Evolutionary conservation across 2,797 vertebrate genomes (phyloP).

Genomic region (Rhinichthys osculus): DNA sequence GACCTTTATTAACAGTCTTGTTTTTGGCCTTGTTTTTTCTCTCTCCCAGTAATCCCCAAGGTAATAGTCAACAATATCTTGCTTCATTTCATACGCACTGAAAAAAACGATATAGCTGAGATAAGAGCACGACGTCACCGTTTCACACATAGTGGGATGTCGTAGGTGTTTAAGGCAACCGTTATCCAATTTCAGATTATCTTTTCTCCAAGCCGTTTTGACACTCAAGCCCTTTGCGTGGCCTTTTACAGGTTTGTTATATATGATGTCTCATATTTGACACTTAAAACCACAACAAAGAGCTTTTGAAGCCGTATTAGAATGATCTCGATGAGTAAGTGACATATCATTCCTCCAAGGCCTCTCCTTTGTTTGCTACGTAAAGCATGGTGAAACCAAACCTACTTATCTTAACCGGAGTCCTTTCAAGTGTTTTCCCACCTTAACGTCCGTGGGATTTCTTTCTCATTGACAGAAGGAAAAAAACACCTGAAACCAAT

Average conservation of each 20-base stretch:
- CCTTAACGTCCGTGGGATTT: neutral
- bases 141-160: neutral
- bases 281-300: constrained; percentile 42
- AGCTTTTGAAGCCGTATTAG: constrained; percentile 19
- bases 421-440: constrained; percentile 34
- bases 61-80: neutral
- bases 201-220: neutral
- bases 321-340: constrained; percentile 47
- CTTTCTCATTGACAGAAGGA: neutral
- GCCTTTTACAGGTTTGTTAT: constrained; percentile 31
- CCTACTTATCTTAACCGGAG: neutral
- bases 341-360: constrained; percentile 32
- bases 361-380: constrained; percentile 39
- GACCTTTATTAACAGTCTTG: neutral
- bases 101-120: neutral
- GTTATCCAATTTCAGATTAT: constrained; percentile 41
- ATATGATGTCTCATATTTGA: constrained; percentile 44
- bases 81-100: neutral
- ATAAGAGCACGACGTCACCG: neutral
- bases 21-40: neutral
- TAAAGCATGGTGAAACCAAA: constrained; percentile 37
- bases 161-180: constrained; percentile 4
- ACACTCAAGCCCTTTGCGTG: constrained; percentile 10
- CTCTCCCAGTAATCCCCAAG: neutral
- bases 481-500: neutral